Evolutionary conservation across 2,797 vertebrate species (phyloP), one percentile per base, ranked within the genome.

Genomic region (Acipenser oxyrinchus): DNA sequence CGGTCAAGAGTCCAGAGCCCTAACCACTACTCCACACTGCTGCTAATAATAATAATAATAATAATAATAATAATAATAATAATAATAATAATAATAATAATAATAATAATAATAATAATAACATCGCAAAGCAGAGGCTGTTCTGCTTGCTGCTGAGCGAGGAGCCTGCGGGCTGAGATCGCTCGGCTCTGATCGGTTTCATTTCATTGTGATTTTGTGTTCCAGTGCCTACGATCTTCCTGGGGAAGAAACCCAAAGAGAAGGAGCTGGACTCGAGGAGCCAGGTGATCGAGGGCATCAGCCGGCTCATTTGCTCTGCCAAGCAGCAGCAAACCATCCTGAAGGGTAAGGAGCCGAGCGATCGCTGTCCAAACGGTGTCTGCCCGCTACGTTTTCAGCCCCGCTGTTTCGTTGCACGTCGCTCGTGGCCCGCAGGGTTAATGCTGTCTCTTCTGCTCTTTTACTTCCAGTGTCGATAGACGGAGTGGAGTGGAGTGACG

Each of bases 271-370:
- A 99, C 74, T 93, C 93, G 0, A 98, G 97, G 83, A 99, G 96
- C 78, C 96, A 99, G 79, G 89, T 99, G 75, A 97, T 99, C 0
- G 96, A 98, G 77, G 94, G 96, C 78, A 99, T 98, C 84, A 98
- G 94, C 53, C 91, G 96, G 53, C 93, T 99, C 81, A 99, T 98
- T 87, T 99, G 96, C 83, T 97, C 96, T 0, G 94, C 96, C 79
- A 99, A 99, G 82, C 95, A 96, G 84, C 96, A 99, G 74, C 96
- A 96, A 81, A 99, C 94, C 80, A 94, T 97, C 91, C 79, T 99
- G 67, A 93, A 94, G 93, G 96, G 96, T 98, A 74, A n/a, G n/a
- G 10, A 3, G 11, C 10, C 51, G 15, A 18, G 15, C 15, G 15
- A 18, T 18, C 15, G 15, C 15, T 18, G 15, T 18, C 15, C 15